Conservation (phyloP, 2,113 vertebrate species). For the Chroicocephalus ridibundus region DNA sequence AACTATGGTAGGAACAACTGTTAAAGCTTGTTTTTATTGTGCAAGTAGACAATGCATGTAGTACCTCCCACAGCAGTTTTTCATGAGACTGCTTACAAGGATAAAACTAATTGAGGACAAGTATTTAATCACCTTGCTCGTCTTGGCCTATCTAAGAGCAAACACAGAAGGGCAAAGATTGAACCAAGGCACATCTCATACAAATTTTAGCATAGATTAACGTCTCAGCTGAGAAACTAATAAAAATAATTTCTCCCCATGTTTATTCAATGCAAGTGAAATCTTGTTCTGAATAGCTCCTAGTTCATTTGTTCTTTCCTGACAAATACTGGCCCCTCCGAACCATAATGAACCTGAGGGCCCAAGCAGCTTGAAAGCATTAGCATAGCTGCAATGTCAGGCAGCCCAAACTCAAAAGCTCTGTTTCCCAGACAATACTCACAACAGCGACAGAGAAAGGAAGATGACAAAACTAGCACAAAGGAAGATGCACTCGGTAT, state of each 20-base stretch:
- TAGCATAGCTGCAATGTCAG: background rate
- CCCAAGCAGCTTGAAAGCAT: background rate
- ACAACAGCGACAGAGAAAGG: background rate
- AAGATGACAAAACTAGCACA: background rate
- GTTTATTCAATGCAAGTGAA: background rate
- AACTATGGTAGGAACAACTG: background rate
- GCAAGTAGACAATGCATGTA: background rate
- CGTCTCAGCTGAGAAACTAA: background rate
- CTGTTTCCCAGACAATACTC: background rate
- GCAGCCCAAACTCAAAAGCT: background rate
- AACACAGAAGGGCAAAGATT: background rate
- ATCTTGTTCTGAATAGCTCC: background rate
- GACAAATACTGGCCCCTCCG: background rate
- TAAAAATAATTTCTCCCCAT: background rate
- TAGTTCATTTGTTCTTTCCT: background rate
- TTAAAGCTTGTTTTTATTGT: conserved; percentile 13
- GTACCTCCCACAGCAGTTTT: background rate
- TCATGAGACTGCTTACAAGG: background rate
- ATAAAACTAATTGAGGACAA: background rate
- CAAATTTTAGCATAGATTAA: background rate
- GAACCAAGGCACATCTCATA: background rate
- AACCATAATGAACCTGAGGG: background rate
- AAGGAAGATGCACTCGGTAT: background rate
- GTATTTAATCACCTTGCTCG: background rate
- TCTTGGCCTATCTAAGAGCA: background rate